A percentile compares a stretch with the other conserved stretches of the same genome.
Conservation (phyloP, 2,797 vertebrate genomes). For the Halcyon leucocephala region DNA sequence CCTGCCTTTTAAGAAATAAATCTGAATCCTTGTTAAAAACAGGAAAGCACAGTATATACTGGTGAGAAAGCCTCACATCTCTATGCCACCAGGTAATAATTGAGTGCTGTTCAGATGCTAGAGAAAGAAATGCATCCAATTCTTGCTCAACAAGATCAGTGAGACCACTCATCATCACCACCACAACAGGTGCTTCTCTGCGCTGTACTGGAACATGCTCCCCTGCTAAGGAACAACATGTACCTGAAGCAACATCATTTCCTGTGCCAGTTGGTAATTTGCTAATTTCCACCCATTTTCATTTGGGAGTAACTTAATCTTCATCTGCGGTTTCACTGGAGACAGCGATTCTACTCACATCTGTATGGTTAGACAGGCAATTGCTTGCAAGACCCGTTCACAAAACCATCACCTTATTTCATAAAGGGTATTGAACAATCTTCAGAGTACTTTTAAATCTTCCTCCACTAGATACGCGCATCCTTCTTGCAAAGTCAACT, state of each 20-base stretch:
- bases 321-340: not conserved
- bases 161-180: not conserved
- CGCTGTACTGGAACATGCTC: not conserved
- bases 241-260: not conserved
- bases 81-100: not conserved
- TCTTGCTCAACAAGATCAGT: not conserved
- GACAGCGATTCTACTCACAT: not conserved
- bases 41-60: not conserved
- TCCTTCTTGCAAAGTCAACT: not conserved
- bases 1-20: not conserved
- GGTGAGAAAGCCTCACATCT: not conserved
- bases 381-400: not conserved
- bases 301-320: not conserved
- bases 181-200: not conserved
- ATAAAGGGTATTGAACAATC: not conserved
- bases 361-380: not conserved
- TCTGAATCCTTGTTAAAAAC: not conserved
- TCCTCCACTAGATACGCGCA: not conserved
- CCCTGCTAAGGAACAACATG: not conserved
- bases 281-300: not conserved
- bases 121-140: not conserved
- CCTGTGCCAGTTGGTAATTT: not conserved
- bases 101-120: not conserved
- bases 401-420: not conserved
- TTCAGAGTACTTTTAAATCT: not conserved